These are phyloP conservation scores for Lasioglossum figueresi DNA, from an alignment of 2,888 invertebrate species.

Conservation along the genomic window DNA sequence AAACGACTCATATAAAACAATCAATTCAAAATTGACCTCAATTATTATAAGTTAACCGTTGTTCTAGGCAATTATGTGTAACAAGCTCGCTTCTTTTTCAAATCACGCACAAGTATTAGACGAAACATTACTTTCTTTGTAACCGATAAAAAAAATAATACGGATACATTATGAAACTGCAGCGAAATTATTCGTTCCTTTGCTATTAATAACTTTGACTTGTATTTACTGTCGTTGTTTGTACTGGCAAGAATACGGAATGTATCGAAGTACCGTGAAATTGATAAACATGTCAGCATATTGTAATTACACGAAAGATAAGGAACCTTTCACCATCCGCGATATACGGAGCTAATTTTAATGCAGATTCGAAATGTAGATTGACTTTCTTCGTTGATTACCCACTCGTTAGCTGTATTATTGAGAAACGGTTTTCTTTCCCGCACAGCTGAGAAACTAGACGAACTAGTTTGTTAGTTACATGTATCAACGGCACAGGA, in stretches of 20 bases:
- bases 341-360: not conserved
- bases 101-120: too few relatives aligned
- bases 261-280: not conserved
- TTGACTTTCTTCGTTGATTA: conserved; percentile 1
- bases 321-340: not conserved
- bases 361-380: conserved; percentile 5
- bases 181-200: not conserved
- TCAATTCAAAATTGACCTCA: not conserved
- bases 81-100: too few relatives aligned
- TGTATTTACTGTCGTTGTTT: not conserved
- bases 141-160: not conserved
- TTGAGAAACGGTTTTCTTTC: conserved; percentile 23
- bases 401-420: conserved; percentile 37
- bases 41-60: not conserved
- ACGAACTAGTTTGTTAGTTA: conserved; percentile 29
- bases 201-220: not conserved
- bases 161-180: not conserved
- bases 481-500: conserved; percentile 16
- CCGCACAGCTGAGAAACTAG: conserved; percentile 4
- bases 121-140: not conserved
- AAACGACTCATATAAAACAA: not conserved
- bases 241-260: not conserved
- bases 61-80: not conserved
- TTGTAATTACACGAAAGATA: not conserved
- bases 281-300: not conserved